Conservation (phyloP, 2,113 vertebrate species). For the Rhynchomys soricoides region DNA sequence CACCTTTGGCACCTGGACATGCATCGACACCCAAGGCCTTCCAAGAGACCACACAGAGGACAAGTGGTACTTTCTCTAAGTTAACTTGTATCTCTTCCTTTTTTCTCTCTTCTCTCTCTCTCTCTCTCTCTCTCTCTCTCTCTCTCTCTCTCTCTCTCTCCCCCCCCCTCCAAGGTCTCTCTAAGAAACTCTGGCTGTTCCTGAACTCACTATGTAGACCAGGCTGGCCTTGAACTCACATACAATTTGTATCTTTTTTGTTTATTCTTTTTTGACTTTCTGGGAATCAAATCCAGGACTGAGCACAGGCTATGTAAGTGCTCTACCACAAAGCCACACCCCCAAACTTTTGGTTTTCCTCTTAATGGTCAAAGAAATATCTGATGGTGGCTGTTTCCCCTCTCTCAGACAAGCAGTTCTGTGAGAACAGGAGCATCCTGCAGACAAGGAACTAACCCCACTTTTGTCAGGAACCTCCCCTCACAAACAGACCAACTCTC, state of each 20-base stretch:
- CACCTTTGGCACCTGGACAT: background rate
- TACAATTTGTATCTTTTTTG: background rate
- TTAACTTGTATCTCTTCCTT: background rate
- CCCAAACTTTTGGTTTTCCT: background rate
- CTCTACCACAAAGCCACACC: background rate
- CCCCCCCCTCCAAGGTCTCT: no score
- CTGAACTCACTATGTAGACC: background rate
- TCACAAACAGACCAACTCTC: background rate
- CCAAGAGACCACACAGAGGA: background rate
- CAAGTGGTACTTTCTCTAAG: background rate
- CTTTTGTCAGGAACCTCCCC: background rate
- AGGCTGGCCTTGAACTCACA: background rate
- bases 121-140: background rate
- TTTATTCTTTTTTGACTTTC: background rate
- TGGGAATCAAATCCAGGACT: background rate
- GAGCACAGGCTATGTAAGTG: background rate
- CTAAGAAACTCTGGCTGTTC: background rate
- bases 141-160: background rate
- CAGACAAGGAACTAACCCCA: background rate
- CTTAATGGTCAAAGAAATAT: background rate
- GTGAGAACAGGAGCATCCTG: background rate
- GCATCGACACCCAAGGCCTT: background rate
- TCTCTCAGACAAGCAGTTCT: background rate
- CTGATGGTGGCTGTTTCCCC: background rate
- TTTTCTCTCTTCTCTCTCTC: background rate